phyloP scores from a whole-genome alignment of 2,113 vertebrate genomes.

The Leptodactylus fuscus region DNA sequence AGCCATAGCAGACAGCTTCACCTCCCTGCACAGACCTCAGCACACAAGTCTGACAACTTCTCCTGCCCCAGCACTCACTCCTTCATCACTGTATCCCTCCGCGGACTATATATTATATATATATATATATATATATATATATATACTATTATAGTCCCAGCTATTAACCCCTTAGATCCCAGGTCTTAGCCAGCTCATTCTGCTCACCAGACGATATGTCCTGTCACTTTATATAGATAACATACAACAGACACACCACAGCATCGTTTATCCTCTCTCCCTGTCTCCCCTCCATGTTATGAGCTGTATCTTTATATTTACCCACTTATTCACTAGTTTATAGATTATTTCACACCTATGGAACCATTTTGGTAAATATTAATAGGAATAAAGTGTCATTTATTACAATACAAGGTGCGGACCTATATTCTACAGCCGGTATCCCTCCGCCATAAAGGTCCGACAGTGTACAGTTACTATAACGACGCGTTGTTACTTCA shows the following conservation, averaged over 20 bases:
- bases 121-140: too few relatives aligned
- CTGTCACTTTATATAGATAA: background rate
- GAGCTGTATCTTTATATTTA: background rate
- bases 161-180: background rate
- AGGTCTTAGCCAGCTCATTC: background rate
- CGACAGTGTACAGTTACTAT: background rate
- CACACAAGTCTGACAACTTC: background rate
- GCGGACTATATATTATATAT: background rate
- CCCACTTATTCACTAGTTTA: too few relatives aligned
- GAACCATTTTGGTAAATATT: too few relatives aligned
- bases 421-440: background rate
- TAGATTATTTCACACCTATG: too few relatives aligned
- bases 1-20: too few relatives aligned
- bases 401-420: too few relatives aligned
- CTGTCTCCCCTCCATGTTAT: background rate
- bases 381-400: too few relatives aligned
- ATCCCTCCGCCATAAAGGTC: background rate
- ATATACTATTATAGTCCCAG: too few relatives aligned
- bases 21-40: background rate
- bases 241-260: background rate
- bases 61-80: background rate
- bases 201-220: background rate
- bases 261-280: background rate
- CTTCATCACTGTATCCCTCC: background rate
- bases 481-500: constrained; percentile 22